These are phyloP conservation scores for Marisa cornuarietis DNA, from an alignment of 1,140 invertebrate genomes.

Conservation along the genomic window DNA sequence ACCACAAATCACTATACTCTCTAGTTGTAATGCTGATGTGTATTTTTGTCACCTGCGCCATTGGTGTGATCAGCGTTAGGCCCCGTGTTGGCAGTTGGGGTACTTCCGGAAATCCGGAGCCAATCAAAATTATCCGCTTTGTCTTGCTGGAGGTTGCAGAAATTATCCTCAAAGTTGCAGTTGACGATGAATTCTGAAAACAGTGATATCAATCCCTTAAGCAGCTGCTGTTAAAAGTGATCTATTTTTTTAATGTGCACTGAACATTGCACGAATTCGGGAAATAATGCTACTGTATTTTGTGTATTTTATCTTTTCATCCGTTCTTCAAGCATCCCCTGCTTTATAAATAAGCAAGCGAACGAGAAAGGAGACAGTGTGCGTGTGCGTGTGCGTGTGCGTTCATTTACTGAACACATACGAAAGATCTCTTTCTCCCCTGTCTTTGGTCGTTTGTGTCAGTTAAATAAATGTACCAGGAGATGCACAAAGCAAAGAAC, in stretches of 20 bases:
- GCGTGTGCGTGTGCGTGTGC: neutral
- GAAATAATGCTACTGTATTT: too few relatives aligned
- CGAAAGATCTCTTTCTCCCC: too few relatives aligned
- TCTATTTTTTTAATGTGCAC: too few relatives aligned
- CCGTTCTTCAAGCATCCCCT: neutral
- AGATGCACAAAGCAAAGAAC: neutral
- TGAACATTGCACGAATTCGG: too few relatives aligned
- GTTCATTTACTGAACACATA: neutral
- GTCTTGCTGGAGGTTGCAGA: conserved; percentile 59
- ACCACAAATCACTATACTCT: too few relatives aligned
- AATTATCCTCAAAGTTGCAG: conserved; percentile 52
- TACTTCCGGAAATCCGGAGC: conserved; percentile 73
- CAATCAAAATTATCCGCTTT: conserved; percentile 79
- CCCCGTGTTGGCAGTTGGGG: conserved; percentile 44
- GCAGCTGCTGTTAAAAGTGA: too few relatives aligned
- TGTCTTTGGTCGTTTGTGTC: neutral
- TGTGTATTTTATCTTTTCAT: neutral
- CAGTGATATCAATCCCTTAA: too few relatives aligned
- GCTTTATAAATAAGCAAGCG: neutral
- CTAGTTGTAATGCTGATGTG: too few relatives aligned
- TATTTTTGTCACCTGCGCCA: conserved; percentile 7
- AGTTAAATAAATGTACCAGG: neutral
- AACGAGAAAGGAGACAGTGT: neutral
- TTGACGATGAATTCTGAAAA: conserved; percentile 35
- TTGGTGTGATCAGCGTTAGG: conserved; percentile 21